Conservation (phyloP, 2,888 invertebrate species). For the Tenodera sinensis region DNA sequence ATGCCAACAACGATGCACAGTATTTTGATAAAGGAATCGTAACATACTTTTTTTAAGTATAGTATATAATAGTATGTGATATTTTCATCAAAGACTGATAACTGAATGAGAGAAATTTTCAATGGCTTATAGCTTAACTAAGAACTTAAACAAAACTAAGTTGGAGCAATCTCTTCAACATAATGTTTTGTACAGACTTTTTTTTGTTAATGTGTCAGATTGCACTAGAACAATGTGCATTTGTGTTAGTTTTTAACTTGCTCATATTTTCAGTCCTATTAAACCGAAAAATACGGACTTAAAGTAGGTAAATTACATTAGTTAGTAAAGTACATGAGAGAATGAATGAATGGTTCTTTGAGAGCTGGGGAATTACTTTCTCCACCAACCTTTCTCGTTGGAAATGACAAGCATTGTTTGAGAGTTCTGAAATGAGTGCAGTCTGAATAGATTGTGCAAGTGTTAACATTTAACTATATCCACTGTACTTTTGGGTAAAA, state of each 20-base stretch:
- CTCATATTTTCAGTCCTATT: constrained; percentile 22
- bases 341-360: constrained; percentile 33
- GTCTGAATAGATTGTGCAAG: constrained; percentile 26
- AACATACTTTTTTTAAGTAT: constrained; percentile 30
- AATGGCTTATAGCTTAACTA: constrained; percentile 28
- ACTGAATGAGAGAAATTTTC: constrained; percentile 35
- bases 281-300: constrained; percentile 21
- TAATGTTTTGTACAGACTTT: constrained; percentile 27
- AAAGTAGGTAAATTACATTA: constrained; percentile 19
- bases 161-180: constrained; percentile 25
- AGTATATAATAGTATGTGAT: constrained; percentile 43
- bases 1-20: constrained; percentile 32
- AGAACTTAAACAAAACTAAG: constrained; percentile 40
- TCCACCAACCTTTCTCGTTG: constrained; percentile 39
- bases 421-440: constrained; percentile 23
- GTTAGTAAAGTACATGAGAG: constrained; percentile 25
- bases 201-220: constrained; percentile 28
- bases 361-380: constrained; percentile 30
- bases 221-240: constrained; percentile 26
- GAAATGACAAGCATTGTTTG: constrained; percentile 33
- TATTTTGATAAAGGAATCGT: constrained; percentile 32
- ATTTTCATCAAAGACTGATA: constrained; percentile 53
- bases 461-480: constrained; percentile 24
- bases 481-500: constrained; percentile 23
- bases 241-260: constrained; percentile 23